Evolutionary conservation across 2,797 vertebrate species (phyloP).

Genomic region (Trachops cirrhosus): DNA sequence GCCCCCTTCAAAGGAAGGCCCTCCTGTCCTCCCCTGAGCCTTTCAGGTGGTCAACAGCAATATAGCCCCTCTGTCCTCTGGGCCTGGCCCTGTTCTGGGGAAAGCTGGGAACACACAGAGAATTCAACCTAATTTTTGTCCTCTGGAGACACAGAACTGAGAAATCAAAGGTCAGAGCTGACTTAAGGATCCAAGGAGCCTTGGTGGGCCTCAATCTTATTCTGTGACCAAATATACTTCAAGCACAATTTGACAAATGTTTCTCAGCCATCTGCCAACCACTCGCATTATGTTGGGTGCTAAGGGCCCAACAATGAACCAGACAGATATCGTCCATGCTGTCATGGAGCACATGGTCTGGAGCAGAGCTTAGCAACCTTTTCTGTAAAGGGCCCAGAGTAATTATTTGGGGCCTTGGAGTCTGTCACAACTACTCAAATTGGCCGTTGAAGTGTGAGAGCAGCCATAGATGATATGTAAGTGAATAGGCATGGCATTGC

Average conservation of each 20-base stretch:
- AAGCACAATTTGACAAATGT: neutral
- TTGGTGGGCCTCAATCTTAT: neutral
- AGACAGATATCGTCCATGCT: neutral
- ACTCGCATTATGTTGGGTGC: neutral
- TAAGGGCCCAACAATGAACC: neutral
- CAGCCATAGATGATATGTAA: neutral
- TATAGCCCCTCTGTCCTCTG: neutral
- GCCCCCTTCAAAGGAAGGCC: neutral
- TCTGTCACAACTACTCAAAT: neutral
- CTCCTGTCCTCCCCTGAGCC: neutral
- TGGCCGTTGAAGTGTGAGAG: neutral
- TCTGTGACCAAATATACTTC: neutral
- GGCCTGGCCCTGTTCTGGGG: neutral
- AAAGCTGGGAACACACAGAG: neutral
- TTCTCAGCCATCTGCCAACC: neutral
- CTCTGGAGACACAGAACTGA: neutral
- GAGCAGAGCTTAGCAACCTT: neutral
- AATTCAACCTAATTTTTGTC: neutral
- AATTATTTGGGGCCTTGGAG: neutral
- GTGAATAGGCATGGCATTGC: neutral
- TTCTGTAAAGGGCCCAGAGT: neutral
- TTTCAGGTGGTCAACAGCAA: neutral
- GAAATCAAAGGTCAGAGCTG: neutral
- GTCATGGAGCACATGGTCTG: neutral
- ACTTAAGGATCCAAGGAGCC: neutral